Conservation (phyloP, 2,113 vertebrate genomes). For the Manacus vitellinus region DNA sequence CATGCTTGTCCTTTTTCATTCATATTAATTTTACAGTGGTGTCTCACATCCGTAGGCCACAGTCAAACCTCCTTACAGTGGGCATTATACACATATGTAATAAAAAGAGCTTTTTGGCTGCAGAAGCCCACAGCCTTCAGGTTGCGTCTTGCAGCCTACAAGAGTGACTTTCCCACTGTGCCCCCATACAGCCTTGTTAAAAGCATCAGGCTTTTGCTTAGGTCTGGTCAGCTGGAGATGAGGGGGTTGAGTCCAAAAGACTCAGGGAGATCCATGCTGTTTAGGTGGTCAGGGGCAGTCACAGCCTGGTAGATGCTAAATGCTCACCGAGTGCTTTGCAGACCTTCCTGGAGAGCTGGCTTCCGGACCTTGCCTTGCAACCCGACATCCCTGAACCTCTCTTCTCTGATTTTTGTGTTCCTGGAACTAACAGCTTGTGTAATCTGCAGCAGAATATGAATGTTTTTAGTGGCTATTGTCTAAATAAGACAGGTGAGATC, state of each 20-base stretch:
- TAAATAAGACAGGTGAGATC: background rate
- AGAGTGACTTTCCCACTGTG: background rate
- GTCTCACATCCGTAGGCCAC: background rate
- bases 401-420: background rate
- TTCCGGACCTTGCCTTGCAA: background rate
- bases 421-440: background rate
- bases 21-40: background rate
- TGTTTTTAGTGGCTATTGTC: background rate
- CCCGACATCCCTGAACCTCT: accelerated
- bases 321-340: accelerated
- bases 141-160: background rate
- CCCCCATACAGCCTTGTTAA: background rate
- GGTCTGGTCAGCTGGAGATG: background rate
- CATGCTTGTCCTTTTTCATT: background rate
- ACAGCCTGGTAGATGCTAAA: background rate
- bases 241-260: background rate
- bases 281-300: background rate
- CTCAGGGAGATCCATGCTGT: accelerated
- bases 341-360: background rate
- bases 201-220: background rate
- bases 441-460: background rate
- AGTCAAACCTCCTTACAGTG: conserved; percentile 33
- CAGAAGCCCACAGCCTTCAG: background rate
- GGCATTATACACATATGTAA: background rate
- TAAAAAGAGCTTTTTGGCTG: background rate